Evolutionary conservation across 2,113 vertebrate genomes (phyloP), one percentile per base, ranked within the genome.

Genomic region (Poicephalus gulielmi): DNA sequence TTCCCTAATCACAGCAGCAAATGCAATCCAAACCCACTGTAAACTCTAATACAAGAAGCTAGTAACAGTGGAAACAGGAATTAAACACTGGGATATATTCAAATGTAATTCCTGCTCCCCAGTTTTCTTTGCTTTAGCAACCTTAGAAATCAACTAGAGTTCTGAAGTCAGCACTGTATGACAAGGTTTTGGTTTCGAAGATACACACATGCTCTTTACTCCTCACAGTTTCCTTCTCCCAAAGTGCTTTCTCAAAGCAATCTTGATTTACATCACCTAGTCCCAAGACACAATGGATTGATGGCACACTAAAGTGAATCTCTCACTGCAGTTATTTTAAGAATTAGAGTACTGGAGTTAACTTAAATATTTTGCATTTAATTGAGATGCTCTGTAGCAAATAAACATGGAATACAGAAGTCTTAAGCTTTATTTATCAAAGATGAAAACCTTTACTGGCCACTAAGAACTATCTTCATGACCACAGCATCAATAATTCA

Each of bases 401-500:
- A 90, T 41, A 92, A 91, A 86, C 17, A 1, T 41, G n/a, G 19
- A 84, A 24, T 52, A 79, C 23, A 71, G 44, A 73, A 87, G 92
- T 6, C 44, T 82, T 81, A 55, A 35, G 52, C 44, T 82, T 76
- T 75, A 60, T 60, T 93, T 83, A 83, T 79, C 62, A 24, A 63
- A 88, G 74, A 92, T 55, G 89, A 71, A 94, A 97, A 92, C 19
- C 69, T 91, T 67, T 55, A 47, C 33, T 60, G 63, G 70, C 39
- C 63, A 19, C 66, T 64, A 64, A 90, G 60, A 93, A 94, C 25
- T 79, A 46, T 43, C 47, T 85, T 20, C 13, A n/a, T 20, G 33
- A 90, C 41, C 31, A 76, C 43, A 83, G 46, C 49, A 94, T 91
- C 67, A 97, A 95, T 96, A 93, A 97, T 94, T 94, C 60, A 97